Evolutionary conservation across 2,113 vertebrate genomes (phyloP), one percentile per base, ranked within the genome.

Genomic region (Dinomys branickii): DNA sequence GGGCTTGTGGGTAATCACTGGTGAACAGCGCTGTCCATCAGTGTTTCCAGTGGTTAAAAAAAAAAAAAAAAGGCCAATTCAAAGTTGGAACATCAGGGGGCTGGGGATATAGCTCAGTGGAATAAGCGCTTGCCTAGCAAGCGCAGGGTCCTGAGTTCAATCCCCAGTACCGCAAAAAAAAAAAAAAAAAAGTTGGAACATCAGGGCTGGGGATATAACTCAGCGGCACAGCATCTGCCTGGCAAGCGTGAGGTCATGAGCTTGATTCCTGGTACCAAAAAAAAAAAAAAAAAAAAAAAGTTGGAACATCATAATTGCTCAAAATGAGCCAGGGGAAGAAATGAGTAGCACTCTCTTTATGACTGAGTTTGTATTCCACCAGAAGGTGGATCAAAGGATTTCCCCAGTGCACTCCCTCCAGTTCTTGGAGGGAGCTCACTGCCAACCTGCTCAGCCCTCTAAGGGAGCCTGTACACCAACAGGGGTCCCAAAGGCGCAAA

Each of bases 331-430:
- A 96, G 12, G 9, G 30, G 47, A 87, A 83, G 71, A 67, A 92
- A 44, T 52, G n/a, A 77, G 38, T 71, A 59, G 77, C 88, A 16
- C 20, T 86, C 14, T 73, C 52, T 77, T 92, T 91, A 71, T 88
- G 80, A 2, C 33, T 88, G 16, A 41, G 56, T 92, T 91, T 90
- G 7, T 80, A 50, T 52, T 54, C 65, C 20, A 78, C 58, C 33
- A 33, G 28, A 86, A 93, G 54, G 19, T 94, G 67, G 78, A 7
- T 41, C 73, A 28, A 2, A 80, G 67, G 41, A n/a, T 92, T 94
- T 96, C 88, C 96, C 35, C 69, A 87, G 80, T 90, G 24, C 47
- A 73, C 9, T 92, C 47, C 22, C 59, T 67, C 71, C 38, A 78
- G 5, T 94, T 77, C n/a, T 78, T 26, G 56, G 26, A 87, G 41